phyloP scores from a whole-genome alignment of 2,888 invertebrate genomes.

The Troides oblongomaculatus region DNA sequence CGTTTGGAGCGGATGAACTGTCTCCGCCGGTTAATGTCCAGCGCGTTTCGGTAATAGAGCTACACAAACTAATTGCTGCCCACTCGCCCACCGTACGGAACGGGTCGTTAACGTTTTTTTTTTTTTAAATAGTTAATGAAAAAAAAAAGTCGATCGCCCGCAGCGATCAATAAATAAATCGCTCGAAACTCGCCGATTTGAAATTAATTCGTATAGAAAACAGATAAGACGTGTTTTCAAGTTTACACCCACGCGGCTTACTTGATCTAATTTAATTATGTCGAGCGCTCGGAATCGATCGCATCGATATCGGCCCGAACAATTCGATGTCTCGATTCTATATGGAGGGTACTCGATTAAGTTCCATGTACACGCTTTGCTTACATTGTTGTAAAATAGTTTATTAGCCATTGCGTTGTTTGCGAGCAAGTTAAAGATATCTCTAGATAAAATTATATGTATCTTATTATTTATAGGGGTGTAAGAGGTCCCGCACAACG shows the following conservation, averaged over 20 bases:
- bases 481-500: too few species aligned
- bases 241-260: conserved; percentile 28
- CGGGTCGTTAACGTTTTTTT: conserved; percentile 28
- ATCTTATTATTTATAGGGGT: too few species aligned
- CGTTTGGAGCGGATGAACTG: too few species aligned
- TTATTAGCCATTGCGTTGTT: conserved; percentile 5
- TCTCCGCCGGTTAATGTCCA: too few species aligned
- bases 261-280: conserved; percentile 28
- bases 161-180: conserved; percentile 54
- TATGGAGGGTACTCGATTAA: conserved; percentile 25
- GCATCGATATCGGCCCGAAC: conserved; percentile 21
- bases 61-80: conserved; percentile 26
- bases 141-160: conserved; percentile 38
- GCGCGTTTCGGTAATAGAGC: conserved; percentile 12
- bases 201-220: conserved; percentile 50
- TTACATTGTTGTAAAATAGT: conserved; percentile 24
- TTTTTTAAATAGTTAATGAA: conserved; percentile 18
- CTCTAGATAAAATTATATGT: not conserved
- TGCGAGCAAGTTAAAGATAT: not conserved
- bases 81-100: conserved; percentile 21
- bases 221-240: conserved; percentile 39
- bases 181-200: conserved; percentile 55
- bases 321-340: conserved; percentile 29
- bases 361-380: conserved; percentile 17
- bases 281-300: conserved; percentile 22